Percentiles rank a stretch among this genome's conserved stretches.
Conservation (phyloP, 1,140 invertebrate genomes). For the Pseudobourletiella spinata region DNA sequence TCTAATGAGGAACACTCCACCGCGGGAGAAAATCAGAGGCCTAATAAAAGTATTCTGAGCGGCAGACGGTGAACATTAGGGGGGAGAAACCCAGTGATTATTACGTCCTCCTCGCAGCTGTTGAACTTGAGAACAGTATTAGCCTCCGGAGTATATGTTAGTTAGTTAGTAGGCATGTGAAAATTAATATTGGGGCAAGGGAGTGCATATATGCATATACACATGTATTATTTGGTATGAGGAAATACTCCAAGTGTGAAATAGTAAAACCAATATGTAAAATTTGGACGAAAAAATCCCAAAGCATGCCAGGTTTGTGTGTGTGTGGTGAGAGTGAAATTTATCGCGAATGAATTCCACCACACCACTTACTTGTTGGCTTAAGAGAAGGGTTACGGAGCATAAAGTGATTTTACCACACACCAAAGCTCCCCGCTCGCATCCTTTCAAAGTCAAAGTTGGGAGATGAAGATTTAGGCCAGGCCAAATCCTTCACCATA, state of each 20-base stretch:
- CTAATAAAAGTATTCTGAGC: too few relatives aligned
- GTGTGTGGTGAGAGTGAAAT: background rate
- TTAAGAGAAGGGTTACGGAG: background rate
- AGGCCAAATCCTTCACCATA: background rate
- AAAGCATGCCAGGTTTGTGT: background rate
- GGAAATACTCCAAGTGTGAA: background rate
- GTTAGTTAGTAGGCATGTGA: too few relatives aligned
- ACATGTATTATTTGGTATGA: too few relatives aligned
- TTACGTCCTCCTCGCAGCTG: too few relatives aligned
- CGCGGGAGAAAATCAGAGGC: too few relatives aligned
- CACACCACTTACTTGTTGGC: background rate
- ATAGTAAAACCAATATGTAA: background rate
- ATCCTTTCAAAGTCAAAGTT: background rate
- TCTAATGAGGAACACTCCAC: too few relatives aligned
- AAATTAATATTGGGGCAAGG: too few relatives aligned
- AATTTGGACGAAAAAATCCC: background rate
- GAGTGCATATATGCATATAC: too few relatives aligned
- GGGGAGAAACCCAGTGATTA: too few relatives aligned
- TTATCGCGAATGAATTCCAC: background rate
- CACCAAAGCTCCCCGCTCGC: background rate
- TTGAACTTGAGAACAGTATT: too few relatives aligned
- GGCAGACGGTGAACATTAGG: too few relatives aligned
- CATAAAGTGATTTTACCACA: background rate
- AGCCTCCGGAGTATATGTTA: too few relatives aligned
- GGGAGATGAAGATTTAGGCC: background rate